phyloP scores from a whole-genome alignment of 2,888 invertebrate genomes.

The Bugulina stolonifera region DNA sequence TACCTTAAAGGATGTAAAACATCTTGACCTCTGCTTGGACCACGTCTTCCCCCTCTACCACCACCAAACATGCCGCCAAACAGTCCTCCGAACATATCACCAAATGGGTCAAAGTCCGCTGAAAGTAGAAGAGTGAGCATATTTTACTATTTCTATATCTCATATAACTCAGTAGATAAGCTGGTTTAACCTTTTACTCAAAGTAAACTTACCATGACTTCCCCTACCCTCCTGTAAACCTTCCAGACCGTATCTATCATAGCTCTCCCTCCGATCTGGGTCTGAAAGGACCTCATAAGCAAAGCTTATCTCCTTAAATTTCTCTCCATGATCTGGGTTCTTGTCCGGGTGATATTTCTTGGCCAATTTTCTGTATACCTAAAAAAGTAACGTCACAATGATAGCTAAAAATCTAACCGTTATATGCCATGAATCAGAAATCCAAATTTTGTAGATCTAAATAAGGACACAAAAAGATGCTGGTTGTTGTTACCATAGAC shows the following conservation, averaged over 20 bases:
- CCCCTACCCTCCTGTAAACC: constrained; percentile 72
- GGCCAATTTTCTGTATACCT: constrained; percentile 85
- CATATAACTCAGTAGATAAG: background rate
- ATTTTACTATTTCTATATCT: no score
- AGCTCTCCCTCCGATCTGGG: constrained; percentile 74
- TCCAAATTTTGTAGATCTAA: no score
- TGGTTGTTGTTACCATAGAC: no score
- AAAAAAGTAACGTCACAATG: no score
- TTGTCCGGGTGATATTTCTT: constrained; percentile 88
- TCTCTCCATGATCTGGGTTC: constrained; percentile 83
- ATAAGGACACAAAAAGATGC: no score
- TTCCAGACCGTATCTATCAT: constrained; percentile 80
- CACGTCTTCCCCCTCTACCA: constrained; percentile 42
- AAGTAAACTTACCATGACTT: constrained; percentile 27
- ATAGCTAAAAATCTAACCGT: no score
- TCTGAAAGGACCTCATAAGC: constrained; percentile 89
- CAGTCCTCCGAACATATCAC: constrained; percentile 49
- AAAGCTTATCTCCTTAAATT: constrained; percentile 91
- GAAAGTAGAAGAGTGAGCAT: no score
- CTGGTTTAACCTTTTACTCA: background rate
- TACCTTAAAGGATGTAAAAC: constrained; percentile 41
- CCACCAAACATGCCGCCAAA: constrained; percentile 43
- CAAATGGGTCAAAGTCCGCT: constrained; percentile 39
- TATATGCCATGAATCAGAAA: no score
- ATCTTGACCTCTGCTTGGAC: constrained; percentile 63